Evolutionary conservation across 2,797 vertebrate species (phyloP).

Genomic region (Coregonus sp.): DNA sequence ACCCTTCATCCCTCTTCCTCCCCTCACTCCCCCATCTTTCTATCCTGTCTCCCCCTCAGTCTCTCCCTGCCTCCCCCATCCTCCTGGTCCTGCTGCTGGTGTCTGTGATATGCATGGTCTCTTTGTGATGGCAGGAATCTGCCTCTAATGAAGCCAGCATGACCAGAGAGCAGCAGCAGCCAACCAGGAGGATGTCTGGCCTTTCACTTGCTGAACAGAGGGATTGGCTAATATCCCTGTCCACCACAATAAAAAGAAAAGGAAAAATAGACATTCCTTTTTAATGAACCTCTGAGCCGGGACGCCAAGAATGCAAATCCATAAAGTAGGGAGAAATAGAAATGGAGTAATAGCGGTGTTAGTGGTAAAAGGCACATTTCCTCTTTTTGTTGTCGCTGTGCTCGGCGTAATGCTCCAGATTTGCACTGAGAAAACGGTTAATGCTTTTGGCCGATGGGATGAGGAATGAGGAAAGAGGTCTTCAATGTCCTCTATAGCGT

Average conservation of each 20-base stretch:
- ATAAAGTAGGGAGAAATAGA: slow-evolving; percentile 59
- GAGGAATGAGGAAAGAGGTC: slow-evolving; percentile 61
- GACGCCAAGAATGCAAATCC: slow-evolving; percentile 50
- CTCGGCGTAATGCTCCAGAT: slow-evolving; percentile 59
- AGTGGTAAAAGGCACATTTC: slow-evolving; percentile 65
- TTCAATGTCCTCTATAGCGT: slow-evolving; percentile 44
- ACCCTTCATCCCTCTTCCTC: not conserved
- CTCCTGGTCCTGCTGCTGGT: slow-evolving; percentile 11
- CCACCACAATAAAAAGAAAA: slow-evolving; percentile 53
- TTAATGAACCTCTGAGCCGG: slow-evolving; percentile 65
- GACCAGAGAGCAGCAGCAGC: not conserved
- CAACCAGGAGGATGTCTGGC: slow-evolving; percentile 52
- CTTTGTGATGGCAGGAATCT: not conserved
- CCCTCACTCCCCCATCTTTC: not conserved
- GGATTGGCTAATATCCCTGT: slow-evolving; percentile 58
- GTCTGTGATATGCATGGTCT: slow-evolving; percentile 17
- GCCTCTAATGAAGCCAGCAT: not conserved
- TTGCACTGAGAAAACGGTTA: slow-evolving; percentile 67
- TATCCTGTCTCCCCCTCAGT: not conserved
- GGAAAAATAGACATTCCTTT: slow-evolving; percentile 59
- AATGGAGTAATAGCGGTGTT: slow-evolving; percentile 58
- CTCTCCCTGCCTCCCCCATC: not conserved
- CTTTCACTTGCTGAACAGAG: slow-evolving; percentile 49
- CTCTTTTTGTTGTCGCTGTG: slow-evolving; percentile 66
- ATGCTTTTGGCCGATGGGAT: slow-evolving; percentile 59